These are phyloP conservation scores for Cladorhizidae sp. DNA, from an alignment of 37 sponge, comb jelly and placozoan genomes.

Conservation along the genomic window DNA sequence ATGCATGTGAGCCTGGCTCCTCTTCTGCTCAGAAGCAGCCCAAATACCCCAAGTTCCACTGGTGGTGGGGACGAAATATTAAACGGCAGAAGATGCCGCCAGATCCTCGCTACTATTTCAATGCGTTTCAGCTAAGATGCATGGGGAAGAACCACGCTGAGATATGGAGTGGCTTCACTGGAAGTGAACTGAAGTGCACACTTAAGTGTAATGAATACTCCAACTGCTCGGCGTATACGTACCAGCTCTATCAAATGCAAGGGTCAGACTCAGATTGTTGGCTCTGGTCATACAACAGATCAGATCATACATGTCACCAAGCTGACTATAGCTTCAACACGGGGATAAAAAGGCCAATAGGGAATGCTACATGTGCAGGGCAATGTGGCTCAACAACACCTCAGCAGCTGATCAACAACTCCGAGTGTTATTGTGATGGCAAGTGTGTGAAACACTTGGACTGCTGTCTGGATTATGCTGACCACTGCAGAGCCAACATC, in stretches of 20 bases:
- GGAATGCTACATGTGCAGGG: conserved; percentile 26
- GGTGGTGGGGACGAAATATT: conserved; percentile 46
- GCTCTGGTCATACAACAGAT: conserved; percentile 42
- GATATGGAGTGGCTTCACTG: conserved; percentile 28
- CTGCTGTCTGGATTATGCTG: conserved; percentile 63
- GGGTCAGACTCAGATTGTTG: conserved; percentile 27
- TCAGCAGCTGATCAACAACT: background rate
- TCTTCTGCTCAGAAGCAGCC: background rate
- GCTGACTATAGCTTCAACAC: conserved; percentile 25
- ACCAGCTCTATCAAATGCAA: conserved; percentile 3
- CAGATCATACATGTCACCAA: conserved; percentile 21
- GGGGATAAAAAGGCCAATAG: conserved; percentile 34
- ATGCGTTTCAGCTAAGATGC: conserved; percentile 12
- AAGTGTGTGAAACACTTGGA: conserved; percentile 44
- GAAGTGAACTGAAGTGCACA: conserved; percentile 21
- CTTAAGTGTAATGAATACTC: conserved; percentile 1
- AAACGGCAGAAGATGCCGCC: conserved; percentile 35
- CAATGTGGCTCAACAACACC: conserved; percentile 26
- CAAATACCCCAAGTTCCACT: conserved; percentile 53
- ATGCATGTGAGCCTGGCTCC: conserved; percentile 6
- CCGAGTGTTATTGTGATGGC: conserved; percentile 51
- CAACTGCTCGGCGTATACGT: conserved; percentile 40
- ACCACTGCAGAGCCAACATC: conserved; percentile 11
- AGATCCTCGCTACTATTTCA: conserved; percentile 37
- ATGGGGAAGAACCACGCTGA: conserved; percentile 14